Evolutionary conservation across 2,797 vertebrate species (phyloP), one percentile per base, ranked within the genome.

Genomic region (Cirrhinus mrigala): DNA sequence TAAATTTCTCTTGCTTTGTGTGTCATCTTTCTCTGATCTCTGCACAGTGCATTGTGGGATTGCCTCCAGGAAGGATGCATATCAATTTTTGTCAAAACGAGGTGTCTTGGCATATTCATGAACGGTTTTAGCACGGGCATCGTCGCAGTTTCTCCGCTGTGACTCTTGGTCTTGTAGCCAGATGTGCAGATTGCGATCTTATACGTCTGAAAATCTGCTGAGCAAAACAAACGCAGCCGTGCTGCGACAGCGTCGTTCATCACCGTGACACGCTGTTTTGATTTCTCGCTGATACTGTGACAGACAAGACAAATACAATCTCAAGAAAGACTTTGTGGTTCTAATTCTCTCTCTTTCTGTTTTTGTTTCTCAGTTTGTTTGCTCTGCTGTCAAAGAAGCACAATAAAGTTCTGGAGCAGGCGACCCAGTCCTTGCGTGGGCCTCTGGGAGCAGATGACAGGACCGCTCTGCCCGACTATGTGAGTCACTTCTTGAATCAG

Each of bases 341-440:
- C 15, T 89, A 10, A 90, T 81, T 87, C 18, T 82, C 2, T 81
- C 83, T 87, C 70, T 86, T 83, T 75, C 60, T 58, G 20, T 66
- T 24, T 62, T n/a, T 83, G n/a, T 83, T 58, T 64, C 85, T 22
- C 94, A 99, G 98, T 94, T 96, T 99, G 82, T 98, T 99, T 96
- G 96, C 98, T 86, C 94, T 99, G 95, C 93, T 99, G 93, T 99
- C 98, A 62, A 99, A 98, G 94, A 99, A 99, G 90, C 98, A 99
- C 96, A 99, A 98, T 96, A 99, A 99, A 93, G 98, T 99, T 89
- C 92, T 99, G 95, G 97, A 99, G 92, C 98, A 99, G 93, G 98
- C 98, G 88, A 99, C 98, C 0, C 98, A 99, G 93, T 97, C 97
- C 87, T 94, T 98, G 89, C 95, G 97, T 91, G 94, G 97, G 89